phyloP scores from a whole-genome alignment of 2,113 vertebrate genomes.

The Vicugna pacos region DNA sequence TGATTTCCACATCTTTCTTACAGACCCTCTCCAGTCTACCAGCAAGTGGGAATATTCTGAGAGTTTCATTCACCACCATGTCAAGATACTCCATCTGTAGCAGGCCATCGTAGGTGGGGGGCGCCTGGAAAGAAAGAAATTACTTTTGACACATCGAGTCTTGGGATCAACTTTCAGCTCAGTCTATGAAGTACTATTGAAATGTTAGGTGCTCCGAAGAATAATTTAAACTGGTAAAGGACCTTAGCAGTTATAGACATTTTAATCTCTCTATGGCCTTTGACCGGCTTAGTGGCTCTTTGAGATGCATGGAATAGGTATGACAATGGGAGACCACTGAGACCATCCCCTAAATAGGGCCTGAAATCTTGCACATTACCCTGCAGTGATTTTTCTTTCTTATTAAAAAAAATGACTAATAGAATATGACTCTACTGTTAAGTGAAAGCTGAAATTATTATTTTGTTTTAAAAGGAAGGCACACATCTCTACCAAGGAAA shows the following conservation, averaged over 20 bases:
- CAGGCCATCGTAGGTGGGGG: conserved; percentile 84
- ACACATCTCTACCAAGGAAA: not conserved
- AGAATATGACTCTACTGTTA: not conserved
- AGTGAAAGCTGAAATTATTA: not conserved
- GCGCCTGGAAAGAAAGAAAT: conserved; percentile 76
- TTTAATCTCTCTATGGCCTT: not conserved
- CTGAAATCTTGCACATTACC: not conserved
- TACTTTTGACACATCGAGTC: not conserved
- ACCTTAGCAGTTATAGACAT: not conserved
- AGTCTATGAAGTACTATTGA: not conserved
- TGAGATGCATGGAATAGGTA: not conserved
- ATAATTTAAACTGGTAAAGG: not conserved
- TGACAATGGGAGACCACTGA: no score
- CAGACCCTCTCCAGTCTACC: conserved; percentile 88
- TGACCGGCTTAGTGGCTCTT: not conserved
- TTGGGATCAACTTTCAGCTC: not conserved
- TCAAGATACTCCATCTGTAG: conserved; percentile 93
- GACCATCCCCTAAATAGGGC: no score
- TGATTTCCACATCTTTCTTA: conserved; percentile 89
- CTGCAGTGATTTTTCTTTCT: not conserved
- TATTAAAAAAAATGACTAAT: not conserved
- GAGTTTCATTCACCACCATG: conserved; percentile 89
- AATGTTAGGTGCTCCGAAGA: not conserved
- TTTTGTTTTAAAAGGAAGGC: not conserved
- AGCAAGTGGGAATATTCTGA: conserved; percentile 86